Base-by-base conservation (phyloP, 2,797 vertebrate species). In the Takifugu ocellatus region DNA sequence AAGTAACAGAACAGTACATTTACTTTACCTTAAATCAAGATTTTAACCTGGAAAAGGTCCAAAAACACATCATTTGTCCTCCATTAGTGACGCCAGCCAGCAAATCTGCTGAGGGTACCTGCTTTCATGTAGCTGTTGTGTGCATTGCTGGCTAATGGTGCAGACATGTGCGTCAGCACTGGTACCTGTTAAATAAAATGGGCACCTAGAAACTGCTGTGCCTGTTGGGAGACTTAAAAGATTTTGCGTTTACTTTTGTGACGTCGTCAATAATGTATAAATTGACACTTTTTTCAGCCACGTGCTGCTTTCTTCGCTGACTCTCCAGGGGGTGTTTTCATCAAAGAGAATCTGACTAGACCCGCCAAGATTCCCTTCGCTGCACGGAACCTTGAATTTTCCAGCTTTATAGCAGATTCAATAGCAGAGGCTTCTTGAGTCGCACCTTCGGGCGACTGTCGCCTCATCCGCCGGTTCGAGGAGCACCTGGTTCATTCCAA, bases 311-410 rank as follows among this genome's bases (percentile, higher is more conserved):
- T 39, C 3, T 47, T 17, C 27, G 33, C 33, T 17, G 10, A 47
- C 3, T 47, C 48, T 5, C 3, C 26, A 2, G 15, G 29, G 16
- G 29, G 16, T 48, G 17, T 17, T 60, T 57, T 51, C 24, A 39
- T 58, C 63, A 70, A 56, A 52, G 55, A 60, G 52, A 55, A 12
- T 5, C 29, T 42, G 48, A 59, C 58, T 24, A 9, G 15, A 24
- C 14, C 6, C 45, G 44, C 54, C 43, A 49, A 5, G 27, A 25
- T 31, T 17, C 4, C 25, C 25, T 25, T 50, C 25, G 29, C 17
- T 43, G 29, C 29, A 21, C 2, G 15, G 52, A 39, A 27, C n/a
- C 17, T 10, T 7, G 6, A 54, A 27, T 25, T 42, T 54, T 27
- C 10, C 21, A 33, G 25, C 39, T 36, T 42, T 5, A 3, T 15